A percentile compares a stretch with the other conserved stretches of the same genome.
phyloP scores from a whole-genome alignment of 2,113 vertebrate species.

The Verasper variegatus region DNA sequence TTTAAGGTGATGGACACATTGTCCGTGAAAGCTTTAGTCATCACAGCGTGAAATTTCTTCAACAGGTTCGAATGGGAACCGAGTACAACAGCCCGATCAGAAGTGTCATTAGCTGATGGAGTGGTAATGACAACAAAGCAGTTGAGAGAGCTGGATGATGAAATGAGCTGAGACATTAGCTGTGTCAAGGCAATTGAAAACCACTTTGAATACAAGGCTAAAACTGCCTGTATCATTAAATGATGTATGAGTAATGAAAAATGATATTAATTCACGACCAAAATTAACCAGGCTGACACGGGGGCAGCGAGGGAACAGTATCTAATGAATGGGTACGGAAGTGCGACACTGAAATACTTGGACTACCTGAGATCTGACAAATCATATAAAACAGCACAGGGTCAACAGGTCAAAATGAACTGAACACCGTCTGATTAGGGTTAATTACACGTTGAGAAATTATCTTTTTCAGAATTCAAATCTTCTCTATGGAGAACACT shows the following conservation, averaged over 20 bases:
- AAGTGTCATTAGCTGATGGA: slow-evolving; percentile 12
- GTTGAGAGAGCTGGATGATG: not conserved
- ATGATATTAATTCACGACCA: slow-evolving; percentile 13
- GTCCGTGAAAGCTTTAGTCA: not conserved
- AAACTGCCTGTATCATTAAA: slow-evolving; percentile 32
- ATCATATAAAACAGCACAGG: not conserved
- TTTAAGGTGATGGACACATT: not conserved
- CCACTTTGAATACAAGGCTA: slow-evolving; percentile 15
- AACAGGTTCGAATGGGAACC: not conserved
- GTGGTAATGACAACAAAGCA: slow-evolving; percentile 34
- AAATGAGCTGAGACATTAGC: slow-evolving; percentile 49
- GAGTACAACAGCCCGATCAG: not conserved
- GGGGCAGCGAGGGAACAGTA: not conserved
- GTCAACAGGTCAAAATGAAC: not conserved
- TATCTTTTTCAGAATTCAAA: not conserved
- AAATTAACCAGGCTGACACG: not conserved
- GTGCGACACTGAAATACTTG: not conserved
- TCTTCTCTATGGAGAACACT: not conserved
- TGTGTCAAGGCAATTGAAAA: slow-evolving; percentile 35
- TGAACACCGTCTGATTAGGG: not conserved
- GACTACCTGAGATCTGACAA: not conserved
- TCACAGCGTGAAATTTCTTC: not conserved
- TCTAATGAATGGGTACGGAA: not conserved
- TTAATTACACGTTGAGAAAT: not conserved
- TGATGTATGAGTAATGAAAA: slow-evolving; percentile 31